Evolutionary conservation across 2,888 invertebrate species (phyloP), one percentile per base, ranked within the genome.

Genomic region (Ornithoptera alexandrae): DNA sequence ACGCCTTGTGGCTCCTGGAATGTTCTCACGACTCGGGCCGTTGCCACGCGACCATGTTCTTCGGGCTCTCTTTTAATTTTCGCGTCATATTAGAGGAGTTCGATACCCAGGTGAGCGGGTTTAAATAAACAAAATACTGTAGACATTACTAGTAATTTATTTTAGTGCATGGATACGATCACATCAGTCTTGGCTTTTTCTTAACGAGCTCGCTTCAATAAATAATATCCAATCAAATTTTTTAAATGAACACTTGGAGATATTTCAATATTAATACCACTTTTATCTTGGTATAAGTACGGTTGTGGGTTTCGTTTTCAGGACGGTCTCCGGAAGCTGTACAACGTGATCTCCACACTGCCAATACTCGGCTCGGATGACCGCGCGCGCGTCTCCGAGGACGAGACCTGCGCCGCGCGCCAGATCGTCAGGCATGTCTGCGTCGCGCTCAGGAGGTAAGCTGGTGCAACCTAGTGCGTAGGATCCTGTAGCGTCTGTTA

Each of bases 11-110:
- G 98, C 93, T 99, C 60, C 87, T 99, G 65, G 99, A 99, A 82
- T 98, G 98, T 78, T 98, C 98, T 0, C 98, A 98, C 86, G 98
- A 98, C 91, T 99, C 98, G 0, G 98, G 98, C n/a, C 94, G 98
- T 72, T 98, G 98, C 81, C 98, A 99, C 88, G 98, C 98, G 2
- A 97, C 98, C 39, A 98, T 99, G 98, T 99, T 99, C 91, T 98
- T 99, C 85, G 97, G 98, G 0, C 94, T 98, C 64, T 97, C 97
- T 10, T 98, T 99, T 87, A 97, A 97, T 77, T 99, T 98, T 87
- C 94, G 97, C 77, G 95, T 97, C 1, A 98, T 99, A 79, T 91
- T 99, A 12, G 98, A 98, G 77, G 96, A 98, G 84, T 99, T 99
- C 82, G 99, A 99, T 87, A 94, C 94, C 56, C 94, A 94, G 88